Percentiles rank a stretch among this genome's conserved stretches.
Evolutionary conservation across 2,888 invertebrate species (phyloP).

Genomic region (Acronicta psi): DNA sequence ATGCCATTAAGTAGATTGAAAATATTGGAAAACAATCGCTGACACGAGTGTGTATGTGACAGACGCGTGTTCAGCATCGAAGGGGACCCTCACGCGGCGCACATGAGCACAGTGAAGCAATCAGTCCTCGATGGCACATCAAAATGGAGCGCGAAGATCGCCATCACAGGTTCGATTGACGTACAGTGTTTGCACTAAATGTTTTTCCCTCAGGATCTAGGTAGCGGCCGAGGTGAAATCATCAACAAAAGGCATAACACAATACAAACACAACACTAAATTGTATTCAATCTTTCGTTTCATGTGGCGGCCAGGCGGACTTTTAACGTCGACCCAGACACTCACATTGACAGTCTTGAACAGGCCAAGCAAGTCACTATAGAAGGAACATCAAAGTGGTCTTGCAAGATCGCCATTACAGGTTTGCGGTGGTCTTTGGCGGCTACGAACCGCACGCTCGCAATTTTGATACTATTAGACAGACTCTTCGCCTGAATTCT

Average conservation of each 20-base stretch:
- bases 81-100: slow-evolving; percentile 97
- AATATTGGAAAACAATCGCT: slow-evolving; percentile 57
- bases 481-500: slow-evolving; percentile 85
- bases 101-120: slow-evolving; percentile 99
- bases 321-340: slow-evolving; percentile 98
- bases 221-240: slow-evolving; percentile 50
- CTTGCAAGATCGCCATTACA: slow-evolving; percentile 99
- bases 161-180: slow-evolving; percentile 98
- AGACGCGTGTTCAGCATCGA: slow-evolving; percentile 99
- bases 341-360: slow-evolving; percentile 99
- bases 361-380: slow-evolving; percentile 99
- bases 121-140: slow-evolving; percentile 99
- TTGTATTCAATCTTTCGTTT: slow-evolving; percentile 84
- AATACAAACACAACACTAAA: slow-evolving; percentile 81
- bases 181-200: slow-evolving; percentile 68
- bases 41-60: slow-evolving; percentile 84
- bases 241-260: slow-evolving; percentile 62
- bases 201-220: slow-evolving; percentile 54
- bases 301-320: slow-evolving; percentile 94
- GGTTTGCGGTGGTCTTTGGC: slow-evolving; percentile 92
- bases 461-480: slow-evolving; percentile 87
- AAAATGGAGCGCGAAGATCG: slow-evolving; percentile 99
- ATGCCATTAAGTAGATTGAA: slow-evolving; percentile 28
- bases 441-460: slow-evolving; percentile 87
- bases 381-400: slow-evolving; percentile 99